phyloP scores from a whole-genome alignment of 2,113 vertebrate genomes.

The Garra rufa region DNA sequence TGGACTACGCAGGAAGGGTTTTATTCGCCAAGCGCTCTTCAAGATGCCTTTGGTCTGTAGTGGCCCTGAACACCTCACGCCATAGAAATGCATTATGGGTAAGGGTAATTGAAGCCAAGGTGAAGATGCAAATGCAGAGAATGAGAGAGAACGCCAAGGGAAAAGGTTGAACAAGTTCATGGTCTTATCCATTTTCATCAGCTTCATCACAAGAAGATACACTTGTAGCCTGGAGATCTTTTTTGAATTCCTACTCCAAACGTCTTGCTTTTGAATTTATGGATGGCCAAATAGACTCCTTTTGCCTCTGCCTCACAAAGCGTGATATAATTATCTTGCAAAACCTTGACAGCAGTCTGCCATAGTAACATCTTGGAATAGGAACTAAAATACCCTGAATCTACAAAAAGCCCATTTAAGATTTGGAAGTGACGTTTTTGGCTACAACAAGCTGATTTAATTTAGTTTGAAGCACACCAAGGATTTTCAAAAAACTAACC shows the following conservation, averaged over 20 bases:
- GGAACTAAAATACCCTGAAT: neutral
- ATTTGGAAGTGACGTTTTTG: neutral
- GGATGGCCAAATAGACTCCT: neutral
- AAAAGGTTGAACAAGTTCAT: slow-evolving; percentile 29
- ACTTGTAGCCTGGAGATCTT: slow-evolving; percentile 26
- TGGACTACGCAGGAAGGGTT: neutral
- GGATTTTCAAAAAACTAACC: neutral
- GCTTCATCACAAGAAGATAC: slow-evolving; percentile 6
- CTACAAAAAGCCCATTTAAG: neutral
- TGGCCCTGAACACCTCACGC: neutral
- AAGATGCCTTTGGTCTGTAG: neutral
- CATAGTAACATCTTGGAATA: neutral
- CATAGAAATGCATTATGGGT: slow-evolving; percentile 10
- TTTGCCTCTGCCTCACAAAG: neutral
- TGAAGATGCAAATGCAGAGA: neutral
- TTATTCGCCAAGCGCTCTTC: slow-evolving; percentile 12
- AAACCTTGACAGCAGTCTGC: neutral
- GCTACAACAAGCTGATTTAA: neutral
- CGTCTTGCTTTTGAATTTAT: neutral
- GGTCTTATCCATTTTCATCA: slow-evolving; percentile 14
- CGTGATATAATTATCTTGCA: neutral
- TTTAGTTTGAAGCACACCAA: neutral
- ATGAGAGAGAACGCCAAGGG: slow-evolving; percentile 13
- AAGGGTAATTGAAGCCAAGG: slow-evolving; percentile 1
- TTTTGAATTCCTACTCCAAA: slow-evolving; percentile 15